Conservation (phyloP, 2,888 invertebrate species). For the Dilophus febrilis region DNA sequence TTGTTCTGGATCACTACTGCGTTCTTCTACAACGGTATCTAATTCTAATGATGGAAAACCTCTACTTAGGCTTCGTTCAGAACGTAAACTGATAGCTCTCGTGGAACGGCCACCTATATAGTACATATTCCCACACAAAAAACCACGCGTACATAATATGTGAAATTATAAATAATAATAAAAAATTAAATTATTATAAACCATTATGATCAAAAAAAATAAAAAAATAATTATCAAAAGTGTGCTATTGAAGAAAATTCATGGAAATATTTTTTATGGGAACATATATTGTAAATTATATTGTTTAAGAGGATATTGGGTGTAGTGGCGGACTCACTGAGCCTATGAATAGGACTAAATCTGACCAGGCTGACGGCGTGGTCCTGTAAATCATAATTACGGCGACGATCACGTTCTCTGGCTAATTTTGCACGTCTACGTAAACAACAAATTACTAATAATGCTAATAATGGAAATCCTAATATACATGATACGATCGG, state of each 20-base stretch:
- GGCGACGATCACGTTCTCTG: conserved; percentile 60
- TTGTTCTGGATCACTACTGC: conserved; percentile 62
- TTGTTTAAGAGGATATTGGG: not conserved
- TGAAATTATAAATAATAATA: too few relatives aligned
- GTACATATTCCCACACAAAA: too few relatives aligned
- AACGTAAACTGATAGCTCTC: conserved; percentile 41
- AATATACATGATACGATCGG: conserved; percentile 81
- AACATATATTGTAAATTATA: not conserved
- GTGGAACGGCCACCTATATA: conserved; percentile 34
- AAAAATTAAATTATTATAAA: too few relatives aligned
- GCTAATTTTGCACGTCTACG: conserved; percentile 69
- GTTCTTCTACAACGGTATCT: conserved; percentile 69
- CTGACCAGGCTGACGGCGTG: conserved; percentile 69
- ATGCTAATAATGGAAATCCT: conserved; percentile 71
- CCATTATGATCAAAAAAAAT: too few relatives aligned
- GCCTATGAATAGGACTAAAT: conserved; percentile 51
- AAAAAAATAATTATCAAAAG: too few relatives aligned
- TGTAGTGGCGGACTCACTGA: conserved; percentile 39
- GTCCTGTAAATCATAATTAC: conserved; percentile 67
- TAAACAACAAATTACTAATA: conserved; percentile 74
- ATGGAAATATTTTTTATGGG: not conserved
- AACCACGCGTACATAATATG: too few relatives aligned
- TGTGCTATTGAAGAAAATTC: not conserved
- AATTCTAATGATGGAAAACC: conserved; percentile 63
- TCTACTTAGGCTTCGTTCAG: conserved; percentile 49